These are phyloP conservation scores for Pogonocherus hispidulus DNA, from an alignment of 2,888 invertebrate genomes.

Conservation along the genomic window DNA sequence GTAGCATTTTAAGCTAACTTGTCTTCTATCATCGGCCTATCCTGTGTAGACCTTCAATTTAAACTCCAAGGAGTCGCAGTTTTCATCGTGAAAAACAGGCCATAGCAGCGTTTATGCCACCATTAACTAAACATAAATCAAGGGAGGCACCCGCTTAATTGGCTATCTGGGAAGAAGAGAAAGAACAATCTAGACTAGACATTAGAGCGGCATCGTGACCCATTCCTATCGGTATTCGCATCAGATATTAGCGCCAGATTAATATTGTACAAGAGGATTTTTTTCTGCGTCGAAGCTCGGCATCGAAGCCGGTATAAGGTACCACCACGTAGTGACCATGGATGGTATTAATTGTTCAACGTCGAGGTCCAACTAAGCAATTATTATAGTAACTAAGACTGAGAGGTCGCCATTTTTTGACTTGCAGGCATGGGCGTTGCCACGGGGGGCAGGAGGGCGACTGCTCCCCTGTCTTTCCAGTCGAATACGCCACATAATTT, in stretches of 20 bases:
- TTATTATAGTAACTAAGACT: too few relatives aligned
- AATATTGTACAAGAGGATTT: constrained; percentile 43
- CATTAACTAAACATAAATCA: constrained; percentile 64
- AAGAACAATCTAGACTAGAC: constrained; percentile 62
- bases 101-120: constrained; percentile 63
- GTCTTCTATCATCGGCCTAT: too few relatives aligned
- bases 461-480: too few relatives aligned
- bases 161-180: constrained; percentile 50
- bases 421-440: too few relatives aligned
- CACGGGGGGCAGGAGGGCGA: too few relatives aligned
- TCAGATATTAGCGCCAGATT: constrained; percentile 53
- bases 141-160: constrained; percentile 61
- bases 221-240: constrained; percentile 55
- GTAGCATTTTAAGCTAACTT: too few relatives aligned
- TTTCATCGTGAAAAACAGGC: too few relatives aligned
- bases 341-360: not conserved
- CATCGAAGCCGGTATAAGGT: not conserved
- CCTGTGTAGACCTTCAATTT: too few relatives aligned
- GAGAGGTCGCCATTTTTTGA: too few relatives aligned
- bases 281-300: too few relatives aligned
- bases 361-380: not conserved
- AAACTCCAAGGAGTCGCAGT: too few relatives aligned
- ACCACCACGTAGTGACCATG: not conserved
- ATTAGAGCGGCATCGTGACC: constrained; percentile 60
- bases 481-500: too few relatives aligned